Evolutionary conservation across 1,140 invertebrate species (phyloP), one percentile per base, ranked within the genome.

Genomic region (Zaprionus nigranus): DNA sequence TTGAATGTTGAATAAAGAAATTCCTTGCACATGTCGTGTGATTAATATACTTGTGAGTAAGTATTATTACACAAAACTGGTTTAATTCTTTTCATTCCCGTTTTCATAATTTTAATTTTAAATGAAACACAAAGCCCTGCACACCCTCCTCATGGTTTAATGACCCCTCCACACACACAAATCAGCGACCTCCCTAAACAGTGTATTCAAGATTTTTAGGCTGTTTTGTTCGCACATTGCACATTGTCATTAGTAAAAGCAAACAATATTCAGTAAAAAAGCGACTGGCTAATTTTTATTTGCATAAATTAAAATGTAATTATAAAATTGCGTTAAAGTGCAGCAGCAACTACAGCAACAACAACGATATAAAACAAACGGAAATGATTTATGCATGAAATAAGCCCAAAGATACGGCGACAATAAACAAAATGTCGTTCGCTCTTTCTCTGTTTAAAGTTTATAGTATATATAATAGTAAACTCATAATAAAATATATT

Each of bases 221-320:
- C n/a, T 46, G 20, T 36, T 11, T 26, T 59, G 28, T 57, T 36
- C 9, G 15, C 28, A 7, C 56, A 49, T 13, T 26, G 65, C 75
- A 75, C 67, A 66, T 77, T 87, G 74, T 75, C 83, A 88, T 88
- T 87, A 87, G 77, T 87, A 81, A 46, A 79, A 82, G 57, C 64
- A 86, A 85, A 85, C 78, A 51, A 80, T 24, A 34, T 53, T 13
- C 22, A 4, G 13, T 12, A 17, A 46, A 22, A 56, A 62, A 72
- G 20, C 12, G 12, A 36, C 13, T 69, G 38, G 71, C 84, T 84
- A 88, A 90, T 84, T 87, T 87, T 82, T 88, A 88, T 88, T 88
- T 88, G 85, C 84, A 88, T 88, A 88, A 88, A 88, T 88, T 88
- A 88, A 88, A 88, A 88, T 88, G 84, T 84, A 88, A 88, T 88